Base-by-base conservation (phyloP, 2,888 invertebrate genomes). In the Homarus gammarus region DNA sequence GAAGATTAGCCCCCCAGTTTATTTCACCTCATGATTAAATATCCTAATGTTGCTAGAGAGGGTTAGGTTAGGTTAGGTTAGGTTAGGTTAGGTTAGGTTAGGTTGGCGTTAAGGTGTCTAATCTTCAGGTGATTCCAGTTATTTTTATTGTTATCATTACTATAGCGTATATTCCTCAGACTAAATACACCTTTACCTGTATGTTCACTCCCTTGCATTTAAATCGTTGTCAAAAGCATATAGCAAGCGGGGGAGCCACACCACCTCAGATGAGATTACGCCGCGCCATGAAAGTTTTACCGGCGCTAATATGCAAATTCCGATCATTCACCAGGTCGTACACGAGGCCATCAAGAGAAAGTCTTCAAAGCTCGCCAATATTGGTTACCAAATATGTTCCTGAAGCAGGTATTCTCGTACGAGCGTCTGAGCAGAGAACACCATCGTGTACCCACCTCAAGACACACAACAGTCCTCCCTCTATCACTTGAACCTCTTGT, bases 341-440 rank as follows among this genome's bases (percentile, higher is more conserved):
- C 64, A 27, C 12, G 27, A 22, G 10, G 22, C 64, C 64, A 64
- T 64, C 64, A 6, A 27, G 64, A 64, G 64, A 64, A 64, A 64
- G 64, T 64, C 27, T 12, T 27, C 27, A n/a, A n/a, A 27, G 64
- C 64, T 27, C 27, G n/a, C 64, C 64, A 64, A n/a, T 64, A 64
- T 64, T 64, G 64, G 64, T 64, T 64, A 22, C 64, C 64, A 64
- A 64, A 64, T 64, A 64, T 64, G 64, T 8, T 3, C 27, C 27
- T 27, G 64, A 12, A 64, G 27, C 8, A 27, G 22, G n/a, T 18
- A 6, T 64, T n/a, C 64, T 64, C 3, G 56, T 22, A 1, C 56
- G 18, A 56, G 56, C 3, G 18, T 10, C 3, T 3, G 0, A 18
- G n/a, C n/a, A n/a, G n/a, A n/a, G n/a, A n/a, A n/a, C n/a, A n/a